A percentile compares a stretch with the other conserved stretches of the same genome.
These are phyloP conservation scores for Meleagris gallopavo DNA, from an alignment of 2,113 vertebrate species.

Conservation along the genomic window DNA sequence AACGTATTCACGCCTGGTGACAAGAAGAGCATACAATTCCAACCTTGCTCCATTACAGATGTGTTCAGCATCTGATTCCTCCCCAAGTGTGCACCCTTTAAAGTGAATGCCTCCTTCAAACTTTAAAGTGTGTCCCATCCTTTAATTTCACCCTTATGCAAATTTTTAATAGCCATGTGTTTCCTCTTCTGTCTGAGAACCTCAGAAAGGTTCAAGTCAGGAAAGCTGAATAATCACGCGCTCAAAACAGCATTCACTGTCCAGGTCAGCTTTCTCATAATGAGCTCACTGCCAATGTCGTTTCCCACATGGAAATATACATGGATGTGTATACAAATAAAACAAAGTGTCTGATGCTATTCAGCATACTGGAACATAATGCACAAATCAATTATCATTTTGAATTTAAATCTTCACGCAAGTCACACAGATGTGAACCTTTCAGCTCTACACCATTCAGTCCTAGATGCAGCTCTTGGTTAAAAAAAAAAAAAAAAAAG, in stretches of 20 bases:
- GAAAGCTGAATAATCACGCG: not conserved
- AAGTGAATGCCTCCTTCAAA: not conserved
- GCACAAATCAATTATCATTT: constrained; percentile 46
- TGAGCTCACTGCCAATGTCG: not conserved
- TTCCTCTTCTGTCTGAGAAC: not conserved
- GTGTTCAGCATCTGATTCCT: not conserved
- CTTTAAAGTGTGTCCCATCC: not conserved
- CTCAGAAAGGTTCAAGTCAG: not conserved
- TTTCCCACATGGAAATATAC: constrained; percentile 32
- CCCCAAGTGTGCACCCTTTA: not conserved
- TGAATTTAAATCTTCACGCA: constrained; percentile 34
- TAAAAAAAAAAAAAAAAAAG: not conserved
- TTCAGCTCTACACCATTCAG: not conserved
- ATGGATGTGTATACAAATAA: constrained; percentile 24
- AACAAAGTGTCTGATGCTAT: not conserved
- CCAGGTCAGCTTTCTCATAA: constrained; percentile 29
- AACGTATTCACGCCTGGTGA: not conserved
- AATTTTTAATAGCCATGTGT: not conserved
- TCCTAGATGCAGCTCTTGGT: not conserved
- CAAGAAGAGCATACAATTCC: not conserved
- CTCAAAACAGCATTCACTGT: not conserved
- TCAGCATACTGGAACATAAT: constrained; percentile 20
- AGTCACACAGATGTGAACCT: constrained; percentile 34
- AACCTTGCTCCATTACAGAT: not conserved
- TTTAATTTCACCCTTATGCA: constrained; percentile 1